A percentile compares a stretch with the other conserved stretches of the same genome.
These are phyloP conservation scores for Oxyura jamaicensis DNA, from an alignment of 2,113 vertebrate genomes.

Conservation along the genomic window DNA sequence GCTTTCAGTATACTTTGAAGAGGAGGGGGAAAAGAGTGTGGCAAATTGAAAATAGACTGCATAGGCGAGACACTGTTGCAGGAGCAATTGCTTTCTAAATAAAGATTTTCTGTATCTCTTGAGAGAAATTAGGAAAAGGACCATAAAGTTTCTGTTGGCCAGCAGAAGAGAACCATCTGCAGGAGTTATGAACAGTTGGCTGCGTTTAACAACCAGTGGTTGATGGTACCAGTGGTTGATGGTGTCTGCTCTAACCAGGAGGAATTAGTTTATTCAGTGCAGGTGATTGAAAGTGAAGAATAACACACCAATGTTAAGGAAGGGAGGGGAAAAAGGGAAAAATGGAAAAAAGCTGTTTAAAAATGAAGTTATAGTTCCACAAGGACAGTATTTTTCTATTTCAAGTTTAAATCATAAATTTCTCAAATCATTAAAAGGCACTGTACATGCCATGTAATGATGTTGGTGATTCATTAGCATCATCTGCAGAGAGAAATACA, in stretches of 20 bases:
- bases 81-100: slow-evolving; percentile 47
- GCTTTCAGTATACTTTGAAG: neutral
- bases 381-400: neutral
- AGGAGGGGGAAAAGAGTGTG: neutral
- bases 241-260: neutral
- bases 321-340: neutral
- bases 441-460: neutral
- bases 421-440: slow-evolving; percentile 26
- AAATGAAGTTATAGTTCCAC: neutral
- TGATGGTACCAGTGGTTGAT: slow-evolving; percentile 28
- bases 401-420: neutral
- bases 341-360: neutral
- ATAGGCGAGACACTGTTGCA: neutral
- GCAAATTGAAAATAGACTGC: neutral
- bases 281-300: slow-evolving; percentile 18
- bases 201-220: slow-evolving; percentile 21
- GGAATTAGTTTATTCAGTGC: neutral
- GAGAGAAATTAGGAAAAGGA: slow-evolving; percentile 34
- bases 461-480: slow-evolving; percentile 29
- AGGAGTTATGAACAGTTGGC: slow-evolving; percentile 32
- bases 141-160: slow-evolving; percentile 57
- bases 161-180: slow-evolving; percentile 61
- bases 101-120: slow-evolving; percentile 19
- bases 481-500: neutral
- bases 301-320: neutral